Evolutionary conservation across 1,140 invertebrate species (phyloP).

Genomic region (Penaeus indicus): DNA sequence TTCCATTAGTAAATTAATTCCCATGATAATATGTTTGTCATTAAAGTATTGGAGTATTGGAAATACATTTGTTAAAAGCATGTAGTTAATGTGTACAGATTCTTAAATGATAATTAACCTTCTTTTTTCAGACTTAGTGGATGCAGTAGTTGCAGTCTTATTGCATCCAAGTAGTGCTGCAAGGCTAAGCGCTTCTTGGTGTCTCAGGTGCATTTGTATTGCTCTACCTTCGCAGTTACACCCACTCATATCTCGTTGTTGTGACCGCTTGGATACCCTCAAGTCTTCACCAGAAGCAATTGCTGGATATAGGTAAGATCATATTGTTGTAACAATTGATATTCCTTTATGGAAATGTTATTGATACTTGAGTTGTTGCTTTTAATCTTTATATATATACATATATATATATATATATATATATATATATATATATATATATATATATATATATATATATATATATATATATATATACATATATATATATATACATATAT

Average conservation of each 20-base stretch:
- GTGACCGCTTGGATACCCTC: slow-evolving; percentile 88
- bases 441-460: too few species aligned
- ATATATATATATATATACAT: too few species aligned
- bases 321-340: not conserved
- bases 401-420: too few species aligned
- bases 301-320: slow-evolving; percentile 85
- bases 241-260: slow-evolving; percentile 85
- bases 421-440: too few species aligned
- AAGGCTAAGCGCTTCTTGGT: slow-evolving; percentile 93
- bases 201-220: slow-evolving; percentile 89
- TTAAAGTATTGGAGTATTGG: not conserved
- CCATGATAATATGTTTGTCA: not conserved
- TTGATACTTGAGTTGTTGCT: too few species aligned
- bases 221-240: slow-evolving; percentile 95
- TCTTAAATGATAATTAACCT: not conserved
- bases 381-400: too few species aligned
- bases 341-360: not conserved
- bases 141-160: slow-evolving; percentile 83
- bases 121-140: slow-evolving; percentile 71
- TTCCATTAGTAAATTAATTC: too few species aligned
- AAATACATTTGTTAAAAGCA: not conserved
- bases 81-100: not conserved
- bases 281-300: slow-evolving; percentile 94
- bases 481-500: too few species aligned
- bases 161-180: slow-evolving; percentile 94